Conservation (phyloP, 1,140 invertebrate genomes). For the Scaptomyza graminum region DNA sequence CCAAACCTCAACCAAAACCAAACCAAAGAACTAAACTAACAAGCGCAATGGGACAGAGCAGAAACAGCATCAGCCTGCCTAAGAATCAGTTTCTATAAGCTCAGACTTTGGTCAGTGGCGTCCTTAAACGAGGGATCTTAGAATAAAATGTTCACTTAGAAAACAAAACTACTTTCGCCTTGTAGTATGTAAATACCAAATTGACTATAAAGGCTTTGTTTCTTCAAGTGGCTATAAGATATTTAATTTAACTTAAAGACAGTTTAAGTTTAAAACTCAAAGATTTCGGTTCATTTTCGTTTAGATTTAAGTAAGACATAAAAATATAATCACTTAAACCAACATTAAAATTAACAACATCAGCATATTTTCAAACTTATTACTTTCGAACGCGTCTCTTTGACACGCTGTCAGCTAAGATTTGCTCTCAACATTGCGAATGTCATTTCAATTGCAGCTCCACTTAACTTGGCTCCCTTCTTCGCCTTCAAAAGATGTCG, state of each 20-base stretch:
- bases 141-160: neutral
- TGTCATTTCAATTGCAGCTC: constrained; percentile 63
- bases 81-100: constrained; percentile 17
- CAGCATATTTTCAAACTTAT: neutral
- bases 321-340: too few species aligned
- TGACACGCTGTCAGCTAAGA: constrained; percentile 36
- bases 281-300: neutral
- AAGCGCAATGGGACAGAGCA: constrained; percentile 34
- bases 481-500: neutral
- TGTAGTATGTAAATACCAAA: too few species aligned
- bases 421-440: constrained; percentile 49
- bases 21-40: constrained; percentile 51
- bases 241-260: neutral
- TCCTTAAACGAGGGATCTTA: neutral
- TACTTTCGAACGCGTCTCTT: neutral
- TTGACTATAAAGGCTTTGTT: too few species aligned
- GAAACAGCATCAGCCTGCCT: neutral
- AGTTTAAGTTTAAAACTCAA: neutral
- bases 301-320: neutral
- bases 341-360: too few species aligned
- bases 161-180: too few species aligned
- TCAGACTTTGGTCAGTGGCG: constrained; percentile 21
- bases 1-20: constrained; percentile 17
- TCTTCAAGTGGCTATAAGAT: too few species aligned
- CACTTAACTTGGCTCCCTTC: neutral